Percentiles rank a stretch among this genome's conserved stretches.
Evolutionary conservation across 2,888 invertebrate genomes (phyloP).

Genomic region (Blastobasis adustella): DNA sequence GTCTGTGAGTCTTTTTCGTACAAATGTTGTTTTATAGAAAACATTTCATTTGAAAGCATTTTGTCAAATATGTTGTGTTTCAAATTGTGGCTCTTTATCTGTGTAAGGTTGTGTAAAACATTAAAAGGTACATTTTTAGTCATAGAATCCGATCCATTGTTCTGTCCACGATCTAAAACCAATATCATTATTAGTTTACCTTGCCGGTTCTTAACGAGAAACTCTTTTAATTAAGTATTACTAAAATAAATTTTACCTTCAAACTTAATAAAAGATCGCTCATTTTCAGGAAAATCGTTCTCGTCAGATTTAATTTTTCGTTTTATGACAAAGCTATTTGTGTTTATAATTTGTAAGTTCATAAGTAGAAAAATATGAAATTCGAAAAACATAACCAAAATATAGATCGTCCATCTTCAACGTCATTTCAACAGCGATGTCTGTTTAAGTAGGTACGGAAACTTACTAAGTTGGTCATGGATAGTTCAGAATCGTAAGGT

Average conservation of each 20-base stretch:
- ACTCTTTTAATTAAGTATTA: neutral
- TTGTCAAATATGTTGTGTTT: slow-evolving; percentile 48
- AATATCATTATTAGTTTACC: neutral
- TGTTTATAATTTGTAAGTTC: slow-evolving; percentile 23
- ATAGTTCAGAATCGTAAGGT: too few species aligned
- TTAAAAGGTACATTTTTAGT: slow-evolving; percentile 22
- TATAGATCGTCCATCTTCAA: slow-evolving; percentile 43
- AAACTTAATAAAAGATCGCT: slow-evolving; percentile 12
- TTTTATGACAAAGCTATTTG: slow-evolving; percentile 25
- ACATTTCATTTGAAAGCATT: slow-evolving; percentile 52
- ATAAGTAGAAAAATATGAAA: slow-evolving; percentile 43
- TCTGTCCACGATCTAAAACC: slow-evolving; percentile 23
- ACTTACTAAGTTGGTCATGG: too few species aligned
- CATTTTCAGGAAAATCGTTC: slow-evolving; percentile 12
- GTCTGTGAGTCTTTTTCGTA: slow-evolving; percentile 32
- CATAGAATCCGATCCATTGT: slow-evolving; percentile 13
- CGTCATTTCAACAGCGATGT: too few species aligned
- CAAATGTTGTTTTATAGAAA: slow-evolving; percentile 42
- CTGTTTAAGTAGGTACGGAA: too few species aligned
- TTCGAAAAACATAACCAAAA: slow-evolving; percentile 59
- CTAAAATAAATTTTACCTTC: slow-evolving; percentile 17
- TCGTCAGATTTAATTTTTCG: slow-evolving; percentile 11
- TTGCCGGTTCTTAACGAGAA: neutral
- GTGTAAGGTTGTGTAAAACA: slow-evolving; percentile 22
- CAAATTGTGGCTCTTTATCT: slow-evolving; percentile 26